These are phyloP conservation scores for Drosophila conformis DNA, from an alignment of 2,888 invertebrate genomes.

Conservation along the genomic window DNA sequence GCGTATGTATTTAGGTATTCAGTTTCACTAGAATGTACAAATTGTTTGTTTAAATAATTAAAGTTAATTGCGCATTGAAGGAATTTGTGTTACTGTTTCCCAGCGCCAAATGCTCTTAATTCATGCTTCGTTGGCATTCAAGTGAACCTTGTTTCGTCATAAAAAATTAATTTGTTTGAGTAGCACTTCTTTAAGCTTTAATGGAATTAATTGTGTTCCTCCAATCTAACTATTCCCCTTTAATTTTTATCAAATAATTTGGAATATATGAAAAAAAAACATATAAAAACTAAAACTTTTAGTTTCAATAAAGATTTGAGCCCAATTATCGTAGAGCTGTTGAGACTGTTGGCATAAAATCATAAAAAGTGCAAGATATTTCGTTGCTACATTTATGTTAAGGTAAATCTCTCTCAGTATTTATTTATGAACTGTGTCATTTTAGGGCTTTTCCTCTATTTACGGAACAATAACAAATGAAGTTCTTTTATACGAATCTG, in stretches of 20 bases:
- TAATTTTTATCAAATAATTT: background rate
- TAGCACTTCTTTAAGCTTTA: background rate
- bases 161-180: background rate
- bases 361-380: background rate
- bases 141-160: background rate
- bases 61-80: background rate
- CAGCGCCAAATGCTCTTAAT: background rate
- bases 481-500: background rate
- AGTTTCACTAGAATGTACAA: background rate
- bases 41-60: slow-evolving; percentile 2
- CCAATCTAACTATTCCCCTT: background rate
- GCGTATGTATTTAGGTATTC: background rate
- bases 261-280: background rate
- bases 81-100: background rate
- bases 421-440: background rate
- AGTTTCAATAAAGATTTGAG: background rate
- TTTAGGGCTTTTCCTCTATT: background rate
- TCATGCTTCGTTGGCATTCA: background rate
- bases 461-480: background rate
- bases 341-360: background rate
- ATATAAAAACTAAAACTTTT: background rate
- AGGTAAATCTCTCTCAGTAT: background rate
- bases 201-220: background rate
- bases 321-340: background rate
- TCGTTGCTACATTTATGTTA: background rate